These are phyloP conservation scores for Pandemis cinnamomeana DNA, from an alignment of 2,888 invertebrate genomes.

Conservation along the genomic window DNA sequence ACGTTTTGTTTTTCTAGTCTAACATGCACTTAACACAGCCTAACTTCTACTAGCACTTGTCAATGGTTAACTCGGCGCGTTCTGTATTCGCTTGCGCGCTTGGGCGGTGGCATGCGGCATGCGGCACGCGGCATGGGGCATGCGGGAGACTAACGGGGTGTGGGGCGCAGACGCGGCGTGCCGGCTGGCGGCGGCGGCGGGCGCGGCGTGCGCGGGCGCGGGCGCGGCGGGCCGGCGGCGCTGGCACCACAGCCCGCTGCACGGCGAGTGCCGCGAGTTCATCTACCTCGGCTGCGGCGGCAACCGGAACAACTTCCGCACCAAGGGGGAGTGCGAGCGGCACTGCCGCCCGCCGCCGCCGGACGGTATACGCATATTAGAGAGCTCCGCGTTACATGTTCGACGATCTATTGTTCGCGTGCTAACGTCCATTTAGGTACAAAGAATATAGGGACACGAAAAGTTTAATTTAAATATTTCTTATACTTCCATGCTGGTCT, in stretches of 20 bases:
- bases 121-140: not conserved
- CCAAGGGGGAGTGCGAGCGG: constrained; percentile 87
- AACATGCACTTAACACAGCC: not conserved
- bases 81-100: constrained; percentile 35
- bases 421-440: no score
- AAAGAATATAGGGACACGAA: no score
- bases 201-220: constrained; percentile 46
- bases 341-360: constrained; percentile 54
- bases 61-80: not conserved
- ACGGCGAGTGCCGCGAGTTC: constrained; percentile 90
- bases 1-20: not conserved
- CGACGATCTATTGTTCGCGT: no score
- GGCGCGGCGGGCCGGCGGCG: constrained; percentile 78
- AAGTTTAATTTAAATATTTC: no score
- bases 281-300: constrained; percentile 95
- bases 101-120: constrained; percentile 7
- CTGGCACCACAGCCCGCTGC: constrained; percentile 89
- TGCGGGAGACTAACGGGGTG: constrained; percentile 46
- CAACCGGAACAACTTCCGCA: constrained; percentile 93
- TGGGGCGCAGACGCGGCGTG: constrained; percentile 65
- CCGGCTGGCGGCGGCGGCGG: constrained; percentile 60
- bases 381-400: no score
- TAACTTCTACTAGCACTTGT: not conserved
- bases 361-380: constrained; percentile 18
- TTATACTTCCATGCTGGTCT: no score